phyloP scores from a whole-genome alignment of 2,888 invertebrate species.

The Neocrepidodera transversa region DNA sequence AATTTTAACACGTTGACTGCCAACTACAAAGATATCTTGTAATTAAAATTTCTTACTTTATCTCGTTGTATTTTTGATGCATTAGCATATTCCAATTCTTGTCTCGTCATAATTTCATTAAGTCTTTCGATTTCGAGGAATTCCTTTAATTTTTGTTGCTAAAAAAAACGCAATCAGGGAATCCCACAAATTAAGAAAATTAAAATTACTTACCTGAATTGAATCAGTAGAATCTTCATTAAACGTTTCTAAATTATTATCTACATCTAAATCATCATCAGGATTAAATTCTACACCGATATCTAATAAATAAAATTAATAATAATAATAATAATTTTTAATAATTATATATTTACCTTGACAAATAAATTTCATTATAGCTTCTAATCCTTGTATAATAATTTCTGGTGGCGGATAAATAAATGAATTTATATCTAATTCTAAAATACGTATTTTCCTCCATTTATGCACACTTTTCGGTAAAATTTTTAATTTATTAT shows the following conservation, averaged over 20 bases:
- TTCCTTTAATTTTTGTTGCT: constrained; percentile 65
- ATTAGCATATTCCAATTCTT: constrained; percentile 71
- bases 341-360: constrained; percentile 56
- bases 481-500: constrained; percentile 66
- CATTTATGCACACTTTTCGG: constrained; percentile 73
- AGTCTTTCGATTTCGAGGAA: constrained; percentile 68
- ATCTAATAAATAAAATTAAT: constrained; percentile 41
- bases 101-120: constrained; percentile 68
- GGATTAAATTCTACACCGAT: constrained; percentile 63
- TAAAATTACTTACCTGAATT: constrained; percentile 53
- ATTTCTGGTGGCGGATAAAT: constrained; percentile 72
- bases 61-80: constrained; percentile 69
- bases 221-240: constrained; percentile 51
- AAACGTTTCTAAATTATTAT: constrained; percentile 36
- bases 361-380: constrained; percentile 72
- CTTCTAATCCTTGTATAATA: constrained; percentile 66
- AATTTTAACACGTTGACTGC: too few species aligned
- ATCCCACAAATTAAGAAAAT: too few species aligned
- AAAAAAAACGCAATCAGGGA: too few species aligned
- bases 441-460: constrained; percentile 67
- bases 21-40: too few species aligned
- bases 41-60: constrained; percentile 61
- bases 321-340: too few species aligned
- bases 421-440: constrained; percentile 69
- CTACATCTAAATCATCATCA: constrained; percentile 52